These are phyloP conservation scores for Drosophila yooni DNA, from an alignment of 2,888 invertebrate species.

Conservation along the genomic window DNA sequence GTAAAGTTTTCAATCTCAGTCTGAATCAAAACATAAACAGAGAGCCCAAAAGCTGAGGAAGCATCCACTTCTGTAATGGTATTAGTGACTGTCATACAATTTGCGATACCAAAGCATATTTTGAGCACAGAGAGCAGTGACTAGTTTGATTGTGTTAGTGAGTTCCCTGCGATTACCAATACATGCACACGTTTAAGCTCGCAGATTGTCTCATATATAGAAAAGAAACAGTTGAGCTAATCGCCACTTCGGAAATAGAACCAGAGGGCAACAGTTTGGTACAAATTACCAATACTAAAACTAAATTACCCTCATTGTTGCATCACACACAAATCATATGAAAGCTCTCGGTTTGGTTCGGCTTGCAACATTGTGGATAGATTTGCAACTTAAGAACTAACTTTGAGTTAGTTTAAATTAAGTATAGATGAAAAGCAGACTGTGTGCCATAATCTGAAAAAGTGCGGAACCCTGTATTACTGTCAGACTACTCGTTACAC, in stretches of 20 bases:
- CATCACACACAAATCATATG: neutral
- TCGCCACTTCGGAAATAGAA: neutral
- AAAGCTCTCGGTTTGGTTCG: neutral
- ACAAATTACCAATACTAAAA: slow-evolving; percentile 28
- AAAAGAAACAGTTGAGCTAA: neutral
- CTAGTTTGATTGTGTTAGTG: slow-evolving; percentile 38
- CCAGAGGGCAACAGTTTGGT: slow-evolving; percentile 25
- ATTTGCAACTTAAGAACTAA: neutral
- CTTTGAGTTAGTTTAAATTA: neutral
- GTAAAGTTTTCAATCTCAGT: neutral
- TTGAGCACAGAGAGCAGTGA: slow-evolving; percentile 47
- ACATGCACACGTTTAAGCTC: slow-evolving; percentile 4
- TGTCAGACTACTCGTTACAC: neutral
- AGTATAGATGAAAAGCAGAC: fast-evolving
- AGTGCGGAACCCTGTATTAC: slow-evolving; percentile 8
- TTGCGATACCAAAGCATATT: slow-evolving; percentile 13
- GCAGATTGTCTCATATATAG: neutral
- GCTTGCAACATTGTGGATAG: neutral
- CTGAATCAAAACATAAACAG: slow-evolving; percentile 57
- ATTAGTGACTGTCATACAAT: slow-evolving; percentile 20
- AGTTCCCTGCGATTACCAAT: slow-evolving; percentile 8
- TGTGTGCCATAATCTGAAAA: neutral
- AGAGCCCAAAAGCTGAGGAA: slow-evolving; percentile 37
- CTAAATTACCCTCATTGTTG: slow-evolving; percentile 8
- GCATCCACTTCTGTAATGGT: slow-evolving; percentile 10